These are phyloP conservation scores for Microctenopoma lineatum DNA, from an alignment of 2,797 vertebrate species.

Conservation along the genomic window DNA sequence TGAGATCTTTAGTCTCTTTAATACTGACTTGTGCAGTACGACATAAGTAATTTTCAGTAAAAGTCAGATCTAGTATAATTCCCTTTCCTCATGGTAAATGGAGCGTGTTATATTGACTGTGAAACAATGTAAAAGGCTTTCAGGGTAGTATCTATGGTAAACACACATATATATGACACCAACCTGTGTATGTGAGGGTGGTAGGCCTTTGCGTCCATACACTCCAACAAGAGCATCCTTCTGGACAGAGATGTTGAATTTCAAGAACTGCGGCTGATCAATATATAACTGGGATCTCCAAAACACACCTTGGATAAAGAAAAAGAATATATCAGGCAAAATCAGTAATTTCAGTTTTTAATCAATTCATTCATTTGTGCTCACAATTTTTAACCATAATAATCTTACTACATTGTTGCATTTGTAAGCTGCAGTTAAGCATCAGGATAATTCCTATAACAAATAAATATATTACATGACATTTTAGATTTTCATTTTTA, in stretches of 20 bases:
- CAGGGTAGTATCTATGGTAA: no score
- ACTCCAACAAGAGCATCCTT: conserved; percentile 95
- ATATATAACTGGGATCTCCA: conserved; percentile 97
- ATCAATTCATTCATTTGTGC: not conserved
- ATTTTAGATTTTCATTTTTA: no score
- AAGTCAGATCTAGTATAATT: not conserved
- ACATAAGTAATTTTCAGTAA: no score
- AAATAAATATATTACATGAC: no score
- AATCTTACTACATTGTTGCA: no score
- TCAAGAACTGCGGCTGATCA: conserved; percentile 96
- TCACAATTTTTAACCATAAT: not conserved
- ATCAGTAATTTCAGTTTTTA: not conserved
- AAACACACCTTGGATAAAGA: conserved; percentile 86
- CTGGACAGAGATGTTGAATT: conserved; percentile 99
- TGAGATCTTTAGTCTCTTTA: no score
- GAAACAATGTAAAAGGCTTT: not conserved
- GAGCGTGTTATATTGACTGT: not conserved
- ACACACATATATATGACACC: not conserved
- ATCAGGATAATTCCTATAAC: no score
- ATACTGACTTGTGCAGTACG: no score
- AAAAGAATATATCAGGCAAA: not conserved
- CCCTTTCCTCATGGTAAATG: not conserved
- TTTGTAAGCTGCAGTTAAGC: no score
- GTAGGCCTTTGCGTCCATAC: conserved; percentile 96
- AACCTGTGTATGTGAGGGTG: conserved; percentile 98